Evolutionary conservation across 2,888 invertebrate species (phyloP), one percentile per base, ranked within the genome.

Genomic region (Eupeodes latifasciatus): DNA sequence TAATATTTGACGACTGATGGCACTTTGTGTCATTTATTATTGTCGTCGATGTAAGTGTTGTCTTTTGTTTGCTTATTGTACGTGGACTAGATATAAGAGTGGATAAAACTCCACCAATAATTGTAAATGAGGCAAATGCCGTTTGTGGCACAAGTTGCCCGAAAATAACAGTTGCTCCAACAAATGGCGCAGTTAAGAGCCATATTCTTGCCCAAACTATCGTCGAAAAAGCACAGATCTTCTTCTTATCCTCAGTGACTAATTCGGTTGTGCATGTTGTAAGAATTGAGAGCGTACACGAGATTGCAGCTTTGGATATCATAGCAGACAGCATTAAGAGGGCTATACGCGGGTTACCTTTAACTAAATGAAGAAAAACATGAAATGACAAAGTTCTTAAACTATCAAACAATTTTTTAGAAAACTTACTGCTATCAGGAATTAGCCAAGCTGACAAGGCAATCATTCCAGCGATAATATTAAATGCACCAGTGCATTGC

Each of bases 1-100:
- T 57, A 19, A 72, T 59, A 59, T 97, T 99, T 55, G 99, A 99
- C 93, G 98, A 98, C 97, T 75, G 82, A 53, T 78, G 49, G 49
- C 64, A 62, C 79, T 75, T 89, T 71, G 67, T 82, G n/a, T 80
- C 72, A 40, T 72, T 72, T 16, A 87, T 81, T 40, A 36, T 40
- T 16, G 64, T 47, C 11, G 85, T 86, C 14, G 90, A 71, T 11
- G 85, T 80, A 19, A 89, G 87, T 47, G 90, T 85, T 90, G 91
- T 90, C 90, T 89, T 90, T 82, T 90, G 89, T 88, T 91, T 91
- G 82, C 90, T 90, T 87, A 92, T 91, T 55, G 94, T 94, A 81
- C 93, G 92, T n/a, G 93, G 93, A 90, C 93, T 93, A 84, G 91
- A 92, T 71, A 94, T 93, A 49, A 93, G 81, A 10, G 91, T 85